Evolutionary conservation across 2,888 invertebrate species (phyloP).

Genomic region (Phyllotreta striolata): DNA sequence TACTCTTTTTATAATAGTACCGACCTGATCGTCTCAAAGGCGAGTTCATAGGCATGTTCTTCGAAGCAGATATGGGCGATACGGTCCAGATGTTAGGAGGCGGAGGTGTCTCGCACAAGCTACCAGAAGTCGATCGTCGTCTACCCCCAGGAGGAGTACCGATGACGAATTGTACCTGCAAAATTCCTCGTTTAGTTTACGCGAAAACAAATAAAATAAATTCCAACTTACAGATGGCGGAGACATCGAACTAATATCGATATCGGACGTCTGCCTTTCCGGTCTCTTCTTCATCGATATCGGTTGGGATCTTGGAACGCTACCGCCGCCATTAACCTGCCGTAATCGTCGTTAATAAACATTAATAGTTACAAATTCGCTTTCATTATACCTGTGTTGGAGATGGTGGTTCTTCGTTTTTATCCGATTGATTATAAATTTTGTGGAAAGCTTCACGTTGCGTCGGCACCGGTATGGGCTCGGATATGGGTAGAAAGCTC

Average conservation of each 20-base stretch:
- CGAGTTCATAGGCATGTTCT: constrained; percentile 69
- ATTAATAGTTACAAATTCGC: neutral
- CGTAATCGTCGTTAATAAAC: neutral
- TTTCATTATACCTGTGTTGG: constrained; percentile 32
- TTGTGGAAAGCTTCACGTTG: constrained; percentile 66
- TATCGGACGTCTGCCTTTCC: constrained; percentile 78
- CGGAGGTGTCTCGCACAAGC: constrained; percentile 75
- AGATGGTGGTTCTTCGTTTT: constrained; percentile 43
- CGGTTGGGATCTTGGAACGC: constrained; percentile 83
- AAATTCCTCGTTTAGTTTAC: neutral
- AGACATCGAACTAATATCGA: constrained; percentile 91
- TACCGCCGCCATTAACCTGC: constrained; percentile 43
- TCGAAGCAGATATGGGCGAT: constrained; percentile 70
- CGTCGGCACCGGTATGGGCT: constrained; percentile 80
- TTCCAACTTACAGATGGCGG: constrained; percentile 80
- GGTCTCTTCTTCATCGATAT: constrained; percentile 83
- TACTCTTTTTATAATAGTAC: neutral
- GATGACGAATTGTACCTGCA: constrained; percentile 81
- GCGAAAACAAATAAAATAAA: neutral
- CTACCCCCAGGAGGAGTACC: constrained; percentile 81
- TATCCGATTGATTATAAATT: constrained; percentile 54
- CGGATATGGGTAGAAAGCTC: constrained; percentile 74
- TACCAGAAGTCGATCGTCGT: constrained; percentile 72
- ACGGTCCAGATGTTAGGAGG: constrained; percentile 86
- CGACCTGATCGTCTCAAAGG: constrained; percentile 72